Base-by-base conservation (phyloP, 2,888 invertebrate species). In the Diaphora mendica region DNA sequence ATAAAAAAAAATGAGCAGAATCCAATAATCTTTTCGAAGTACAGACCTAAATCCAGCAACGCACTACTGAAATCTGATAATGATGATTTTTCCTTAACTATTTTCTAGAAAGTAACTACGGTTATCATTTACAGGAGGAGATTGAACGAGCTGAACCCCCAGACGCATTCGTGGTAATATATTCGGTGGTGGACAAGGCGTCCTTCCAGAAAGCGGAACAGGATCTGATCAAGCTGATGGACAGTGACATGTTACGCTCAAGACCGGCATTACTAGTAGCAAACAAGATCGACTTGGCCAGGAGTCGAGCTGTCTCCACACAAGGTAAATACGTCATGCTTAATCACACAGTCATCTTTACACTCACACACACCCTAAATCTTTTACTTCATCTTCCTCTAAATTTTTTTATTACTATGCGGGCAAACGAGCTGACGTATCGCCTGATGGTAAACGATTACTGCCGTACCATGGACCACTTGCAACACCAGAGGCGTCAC, bases 281-380 rank as follows among this genome's bases (percentile, higher is more conserved):
- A 71, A 99, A 99, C 94, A 99, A 99, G 96, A 98, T 99, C 81
- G 99, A 99, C 94, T 96, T 99, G 88, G 99, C 98, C 51, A 96
- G 99, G 84, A 98, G 98, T 90, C 96, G 99, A 89, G 97, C 98
- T 42, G 98, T 99, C 68, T 98, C 98, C 13, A 97, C 97, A 42
- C 99, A 99, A 97, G 99, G 99, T 99, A 64, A 79, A 64, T 4
- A 30, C 9, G 15, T 59, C 5, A 33, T 33, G 33, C 33, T 33
- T 3, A 26, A 55, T 11, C n/a, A n/a, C n/a, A n/a, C n/a, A n/a
- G n/a, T n/a, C n/a, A n/a, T n/a, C n/a, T n/a, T n/a, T n/a, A n/a
- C n/a, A n/a, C n/a, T n/a, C n/a, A n/a, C n/a, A n/a, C n/a, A n/a
- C n/a, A n/a, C n/a, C n/a, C n/a, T n/a, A n/a, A n/a, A n/a, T n/a